Conservation (phyloP, 2,113 vertebrate species). For the Boleophthalmus pectinirostris region DNA sequence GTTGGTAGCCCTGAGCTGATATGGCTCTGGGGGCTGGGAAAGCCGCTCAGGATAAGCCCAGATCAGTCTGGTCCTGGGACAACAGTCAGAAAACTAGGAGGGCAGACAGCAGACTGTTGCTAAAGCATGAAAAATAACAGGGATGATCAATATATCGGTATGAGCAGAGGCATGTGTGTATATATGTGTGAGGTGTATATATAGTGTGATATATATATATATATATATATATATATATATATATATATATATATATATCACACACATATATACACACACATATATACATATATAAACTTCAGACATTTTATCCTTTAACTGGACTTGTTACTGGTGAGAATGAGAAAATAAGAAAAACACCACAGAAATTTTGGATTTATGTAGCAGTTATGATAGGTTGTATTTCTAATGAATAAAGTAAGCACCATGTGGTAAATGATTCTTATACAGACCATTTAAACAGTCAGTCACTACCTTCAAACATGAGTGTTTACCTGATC, state of each 20-base stretch:
- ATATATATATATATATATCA: too few species aligned
- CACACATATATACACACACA: too few species aligned
- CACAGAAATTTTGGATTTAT: background rate
- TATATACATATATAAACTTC: too few species aligned
- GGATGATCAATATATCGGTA: background rate
- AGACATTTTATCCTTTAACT: too few species aligned
- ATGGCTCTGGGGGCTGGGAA: conserved; percentile 36
- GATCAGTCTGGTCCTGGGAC: conserved; percentile 58
- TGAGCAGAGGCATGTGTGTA: background rate
- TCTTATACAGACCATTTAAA: background rate
- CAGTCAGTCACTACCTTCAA: background rate
- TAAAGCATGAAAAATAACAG: background rate
- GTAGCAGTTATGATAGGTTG: background rate
- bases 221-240: too few species aligned
- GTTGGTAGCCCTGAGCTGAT: conserved; percentile 42
- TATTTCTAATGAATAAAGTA: background rate
- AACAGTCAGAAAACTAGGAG: conserved; percentile 39
- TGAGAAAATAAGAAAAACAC: background rate
- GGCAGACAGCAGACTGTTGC: conserved; percentile 42
- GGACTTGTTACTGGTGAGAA: too few species aligned
- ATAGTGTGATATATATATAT: too few species aligned
- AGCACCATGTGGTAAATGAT: background rate
- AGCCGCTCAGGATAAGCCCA: conserved; percentile 60
- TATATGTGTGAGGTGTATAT: too few species aligned
- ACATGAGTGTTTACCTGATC: conserved; percentile 88